phyloP scores from a whole-genome alignment of 2,113 vertebrate genomes.

The Narcine bancroftii region DNA sequence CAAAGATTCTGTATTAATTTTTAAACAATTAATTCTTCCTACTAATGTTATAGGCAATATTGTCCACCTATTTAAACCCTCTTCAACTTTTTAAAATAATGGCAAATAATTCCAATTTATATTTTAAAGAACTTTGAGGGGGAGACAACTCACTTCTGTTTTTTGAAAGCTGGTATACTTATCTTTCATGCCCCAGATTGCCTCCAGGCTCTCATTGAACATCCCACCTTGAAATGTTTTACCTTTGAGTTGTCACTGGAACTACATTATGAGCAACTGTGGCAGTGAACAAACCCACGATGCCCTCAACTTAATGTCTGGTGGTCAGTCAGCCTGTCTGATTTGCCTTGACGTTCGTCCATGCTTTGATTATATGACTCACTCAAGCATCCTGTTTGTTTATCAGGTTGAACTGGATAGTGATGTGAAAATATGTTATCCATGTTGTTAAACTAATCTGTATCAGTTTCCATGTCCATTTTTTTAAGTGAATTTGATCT shows the following conservation, averaged over 20 bases:
- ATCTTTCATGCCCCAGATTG: background rate
- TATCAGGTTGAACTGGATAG: background rate
- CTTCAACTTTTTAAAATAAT: too few species aligned
- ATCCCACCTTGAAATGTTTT: background rate
- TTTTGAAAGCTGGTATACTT: constrained; percentile 3
- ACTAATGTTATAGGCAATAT: too few species aligned
- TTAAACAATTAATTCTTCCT: too few species aligned
- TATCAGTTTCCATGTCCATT: background rate
- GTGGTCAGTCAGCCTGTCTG: constrained; percentile 19
- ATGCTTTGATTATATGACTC: constrained; percentile 20
- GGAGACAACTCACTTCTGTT: background rate
- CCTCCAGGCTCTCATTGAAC: background rate
- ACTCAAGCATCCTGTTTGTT: constrained; percentile 2
- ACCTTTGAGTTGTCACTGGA: background rate
- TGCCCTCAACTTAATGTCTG: background rate
- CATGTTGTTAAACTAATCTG: background rate
- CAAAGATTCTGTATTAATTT: too few species aligned
- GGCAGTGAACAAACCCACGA: background rate
- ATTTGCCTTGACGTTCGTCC: constrained; percentile 24
- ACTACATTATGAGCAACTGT: background rate
- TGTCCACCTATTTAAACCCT: too few species aligned
- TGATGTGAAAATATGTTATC: background rate
- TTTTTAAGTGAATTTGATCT: background rate
- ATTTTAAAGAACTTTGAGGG: background rate
- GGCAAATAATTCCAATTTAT: too few species aligned